Conservation (phyloP, 1,140 invertebrate species). For the Drosophila lowei region DNA sequence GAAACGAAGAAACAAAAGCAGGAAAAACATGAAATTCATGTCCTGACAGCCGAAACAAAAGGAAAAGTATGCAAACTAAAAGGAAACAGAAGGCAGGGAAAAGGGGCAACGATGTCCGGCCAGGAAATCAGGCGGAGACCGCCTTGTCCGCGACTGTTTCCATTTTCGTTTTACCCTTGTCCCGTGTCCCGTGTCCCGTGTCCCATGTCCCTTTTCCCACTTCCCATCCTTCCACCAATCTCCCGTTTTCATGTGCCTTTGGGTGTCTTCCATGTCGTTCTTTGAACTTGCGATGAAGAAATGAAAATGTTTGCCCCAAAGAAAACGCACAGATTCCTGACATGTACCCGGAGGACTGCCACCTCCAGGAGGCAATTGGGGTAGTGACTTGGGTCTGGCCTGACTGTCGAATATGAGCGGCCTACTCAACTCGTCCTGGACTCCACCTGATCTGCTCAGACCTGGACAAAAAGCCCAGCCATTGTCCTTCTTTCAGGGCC, state of each 20-base stretch:
- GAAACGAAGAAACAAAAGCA: slow-evolving; percentile 8
- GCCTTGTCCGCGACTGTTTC: neutral
- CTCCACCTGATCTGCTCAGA: neutral
- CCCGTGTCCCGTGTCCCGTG: neutral
- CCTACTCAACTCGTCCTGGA: neutral
- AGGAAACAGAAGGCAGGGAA: neutral
- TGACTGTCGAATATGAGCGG: neutral
- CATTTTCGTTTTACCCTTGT: neutral
- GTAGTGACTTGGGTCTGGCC: too few relatives aligned
- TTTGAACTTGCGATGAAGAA: slow-evolving; percentile 40
- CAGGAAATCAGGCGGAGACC: slow-evolving; percentile 15
- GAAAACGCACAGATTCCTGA: slow-evolving; percentile 4
- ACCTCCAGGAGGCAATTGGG: too few relatives aligned
- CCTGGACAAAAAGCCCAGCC: neutral
- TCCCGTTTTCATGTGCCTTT: neutral
- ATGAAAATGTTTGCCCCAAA: slow-evolving; percentile 30
- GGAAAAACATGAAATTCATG: slow-evolving; percentile 51
- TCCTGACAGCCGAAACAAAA: slow-evolving; percentile 54
- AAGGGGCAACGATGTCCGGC: slow-evolving; percentile 2
- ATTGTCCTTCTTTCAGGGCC: slow-evolving; percentile 1
- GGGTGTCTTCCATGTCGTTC: slow-evolving; percentile 8
- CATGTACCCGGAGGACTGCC: neutral
- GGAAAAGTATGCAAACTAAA: slow-evolving; percentile 56
- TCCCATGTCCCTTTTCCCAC: neutral
- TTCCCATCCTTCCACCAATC: too few relatives aligned